A percentile compares a stretch with the other conserved stretches of the same genome.
Evolutionary conservation across 2,113 vertebrate genomes (phyloP).

Genomic region (Meleagris gallopavo): DNA sequence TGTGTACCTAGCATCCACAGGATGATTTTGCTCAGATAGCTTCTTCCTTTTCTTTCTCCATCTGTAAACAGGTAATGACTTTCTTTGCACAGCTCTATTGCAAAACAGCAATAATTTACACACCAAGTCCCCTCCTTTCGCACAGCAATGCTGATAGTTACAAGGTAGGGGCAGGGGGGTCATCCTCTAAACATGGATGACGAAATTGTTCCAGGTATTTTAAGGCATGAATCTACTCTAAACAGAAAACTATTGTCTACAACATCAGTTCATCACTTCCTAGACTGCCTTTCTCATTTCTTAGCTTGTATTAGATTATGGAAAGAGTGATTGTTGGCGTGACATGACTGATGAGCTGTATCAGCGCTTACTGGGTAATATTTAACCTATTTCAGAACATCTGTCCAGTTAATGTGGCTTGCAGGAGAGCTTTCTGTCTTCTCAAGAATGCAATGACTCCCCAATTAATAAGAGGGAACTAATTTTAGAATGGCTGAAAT

Average conservation of each 20-base stretch:
- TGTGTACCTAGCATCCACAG: accelerated
- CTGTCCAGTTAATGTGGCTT: conserved; percentile 33
- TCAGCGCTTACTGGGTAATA: neutral
- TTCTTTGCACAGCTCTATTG: neutral
- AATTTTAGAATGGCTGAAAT: conserved; percentile 28
- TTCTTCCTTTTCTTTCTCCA: neutral
- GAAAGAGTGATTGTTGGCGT: neutral
- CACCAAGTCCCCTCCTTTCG: neutral
- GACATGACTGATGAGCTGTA: neutral
- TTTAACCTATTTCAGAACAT: conserved; percentile 53
- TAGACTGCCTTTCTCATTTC: neutral
- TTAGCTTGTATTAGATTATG: neutral
- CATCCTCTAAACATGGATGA: neutral
- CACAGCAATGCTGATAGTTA: accelerated
- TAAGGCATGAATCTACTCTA: neutral
- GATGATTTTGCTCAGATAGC: neutral
- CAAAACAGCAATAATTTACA: neutral
- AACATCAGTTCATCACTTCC: neutral
- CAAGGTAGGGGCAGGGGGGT: neutral
- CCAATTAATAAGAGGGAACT: conserved; percentile 47
- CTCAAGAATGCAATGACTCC: neutral
- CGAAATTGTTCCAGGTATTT: neutral
- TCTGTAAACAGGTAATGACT: accelerated
- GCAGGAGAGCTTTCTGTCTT: conserved; percentile 8
- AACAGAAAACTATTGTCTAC: neutral